Evolutionary conservation across 1,140 invertebrate species (phyloP).

Genomic region (Rhopalosiphum maidis): DNA sequence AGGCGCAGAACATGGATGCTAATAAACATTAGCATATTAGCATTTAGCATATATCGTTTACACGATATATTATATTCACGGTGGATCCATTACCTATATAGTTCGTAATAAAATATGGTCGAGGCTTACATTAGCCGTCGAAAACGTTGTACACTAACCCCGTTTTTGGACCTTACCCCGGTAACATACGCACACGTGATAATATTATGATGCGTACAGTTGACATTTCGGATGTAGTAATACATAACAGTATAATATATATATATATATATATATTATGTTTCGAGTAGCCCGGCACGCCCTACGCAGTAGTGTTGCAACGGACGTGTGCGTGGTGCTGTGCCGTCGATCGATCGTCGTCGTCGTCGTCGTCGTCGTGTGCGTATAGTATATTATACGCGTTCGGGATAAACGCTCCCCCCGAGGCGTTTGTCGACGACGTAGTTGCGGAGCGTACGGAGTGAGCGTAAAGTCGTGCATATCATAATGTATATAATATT

Average conservation of each 20-base stretch:
- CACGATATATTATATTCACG: too few relatives aligned
- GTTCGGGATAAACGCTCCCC: background rate
- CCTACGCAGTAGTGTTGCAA: background rate
- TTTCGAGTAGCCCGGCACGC: background rate
- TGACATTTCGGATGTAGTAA: background rate
- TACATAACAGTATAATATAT: background rate
- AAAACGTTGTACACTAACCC: too few relatives aligned
- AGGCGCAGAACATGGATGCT: too few relatives aligned
- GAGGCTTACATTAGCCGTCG: too few relatives aligned
- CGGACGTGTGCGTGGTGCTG: background rate
- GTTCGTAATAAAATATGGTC: too few relatives aligned
- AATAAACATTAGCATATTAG: too few relatives aligned
- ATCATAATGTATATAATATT: background rate
- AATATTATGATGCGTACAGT: background rate
- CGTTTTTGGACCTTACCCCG: too few relatives aligned
- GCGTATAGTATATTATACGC: background rate
- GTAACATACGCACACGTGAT: too few relatives aligned
- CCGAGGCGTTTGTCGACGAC: conserved; percentile 2
- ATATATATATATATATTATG: background rate
- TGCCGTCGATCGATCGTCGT: conserved; percentile 1
- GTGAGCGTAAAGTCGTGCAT: background rate
- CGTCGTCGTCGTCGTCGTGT: background rate
- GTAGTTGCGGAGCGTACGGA: background rate
- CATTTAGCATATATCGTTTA: too few relatives aligned
- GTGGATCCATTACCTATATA: too few relatives aligned